Conservation (phyloP, 2,888 invertebrate genomes). For the Hypselothyrea guttata region DNA sequence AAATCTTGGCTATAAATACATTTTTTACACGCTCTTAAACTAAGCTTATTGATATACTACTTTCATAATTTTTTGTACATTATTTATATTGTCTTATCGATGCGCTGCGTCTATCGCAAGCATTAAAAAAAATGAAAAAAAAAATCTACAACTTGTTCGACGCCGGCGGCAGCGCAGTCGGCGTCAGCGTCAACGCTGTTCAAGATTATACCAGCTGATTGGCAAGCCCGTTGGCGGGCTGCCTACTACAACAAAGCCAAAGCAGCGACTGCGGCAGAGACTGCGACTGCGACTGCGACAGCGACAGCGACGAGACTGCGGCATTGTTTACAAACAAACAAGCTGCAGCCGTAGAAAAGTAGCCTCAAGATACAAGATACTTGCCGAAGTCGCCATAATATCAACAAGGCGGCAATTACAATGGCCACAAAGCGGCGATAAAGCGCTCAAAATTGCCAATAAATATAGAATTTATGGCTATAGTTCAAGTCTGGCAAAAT, state of each 20-base stretch:
- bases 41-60: neutral
- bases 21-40: conserved; percentile 23
- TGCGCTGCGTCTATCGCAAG: conserved; percentile 17
- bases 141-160: conserved; percentile 16
- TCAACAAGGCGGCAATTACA: neutral
- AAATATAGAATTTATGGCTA: too few species aligned
- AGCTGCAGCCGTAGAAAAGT: conserved; percentile 36
- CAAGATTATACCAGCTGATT: conserved; percentile 68
- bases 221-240: conserved; percentile 48
- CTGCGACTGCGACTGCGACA: conserved; percentile 6
- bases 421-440: neutral
- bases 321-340: conserved; percentile 70
- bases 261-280: conserved; percentile 8
- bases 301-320: conserved; percentile 55
- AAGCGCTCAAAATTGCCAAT: too few species aligned
- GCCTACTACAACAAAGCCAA: conserved; percentile 63
- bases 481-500: neutral
- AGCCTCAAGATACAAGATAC: conserved; percentile 22
- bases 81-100: conserved; percentile 54
- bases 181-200: conserved; percentile 25
- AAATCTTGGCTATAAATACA: conserved; percentile 42
- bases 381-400: neutral
- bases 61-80: conserved; percentile 24
- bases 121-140: conserved; percentile 32
- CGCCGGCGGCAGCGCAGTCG: conserved; percentile 21